phyloP scores from a whole-genome alignment of 2,797 vertebrate species.

The Rhinogobio ventralis region DNA sequence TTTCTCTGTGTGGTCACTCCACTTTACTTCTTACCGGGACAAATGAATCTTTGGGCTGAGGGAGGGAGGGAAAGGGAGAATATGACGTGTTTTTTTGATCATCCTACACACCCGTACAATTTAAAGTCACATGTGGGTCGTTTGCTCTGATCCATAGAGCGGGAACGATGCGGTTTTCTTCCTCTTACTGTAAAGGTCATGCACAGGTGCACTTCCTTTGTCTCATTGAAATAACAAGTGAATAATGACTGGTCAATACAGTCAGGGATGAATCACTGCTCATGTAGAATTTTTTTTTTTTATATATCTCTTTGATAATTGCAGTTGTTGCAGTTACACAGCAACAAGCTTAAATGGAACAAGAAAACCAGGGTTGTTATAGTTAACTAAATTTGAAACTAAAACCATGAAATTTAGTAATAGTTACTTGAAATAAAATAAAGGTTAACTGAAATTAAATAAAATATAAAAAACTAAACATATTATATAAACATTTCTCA shows the following conservation, averaged over 20 bases:
- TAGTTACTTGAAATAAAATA: background rate
- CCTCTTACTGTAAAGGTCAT: slow-evolving; percentile 44
- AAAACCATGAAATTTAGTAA: background rate
- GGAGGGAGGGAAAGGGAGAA: background rate
- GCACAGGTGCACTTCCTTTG: slow-evolving; percentile 10
- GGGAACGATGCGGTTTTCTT: slow-evolving; percentile 21
- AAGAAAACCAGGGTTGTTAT: background rate
- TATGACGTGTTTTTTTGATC: slow-evolving; percentile 8
- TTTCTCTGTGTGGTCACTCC: slow-evolving; percentile 11
- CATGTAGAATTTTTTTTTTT: background rate
- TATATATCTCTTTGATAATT: background rate
- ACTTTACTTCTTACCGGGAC: background rate
- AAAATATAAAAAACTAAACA: background rate
- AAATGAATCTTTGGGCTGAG: background rate
- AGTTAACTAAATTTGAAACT: background rate
- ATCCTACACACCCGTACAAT: background rate
- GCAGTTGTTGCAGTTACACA: background rate
- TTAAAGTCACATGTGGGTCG: slow-evolving; percentile 16
- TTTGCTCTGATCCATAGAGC: slow-evolving; percentile 11
- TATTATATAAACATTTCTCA: background rate
- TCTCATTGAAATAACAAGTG: slow-evolving; percentile 22
- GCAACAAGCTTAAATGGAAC: background rate
- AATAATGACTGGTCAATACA: slow-evolving; percentile 11
- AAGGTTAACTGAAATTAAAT: background rate
- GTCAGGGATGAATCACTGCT: slow-evolving; percentile 18